Base-by-base conservation (phyloP, 2,888 invertebrate genomes). In the Ptycholaimellus sp. region DNA sequence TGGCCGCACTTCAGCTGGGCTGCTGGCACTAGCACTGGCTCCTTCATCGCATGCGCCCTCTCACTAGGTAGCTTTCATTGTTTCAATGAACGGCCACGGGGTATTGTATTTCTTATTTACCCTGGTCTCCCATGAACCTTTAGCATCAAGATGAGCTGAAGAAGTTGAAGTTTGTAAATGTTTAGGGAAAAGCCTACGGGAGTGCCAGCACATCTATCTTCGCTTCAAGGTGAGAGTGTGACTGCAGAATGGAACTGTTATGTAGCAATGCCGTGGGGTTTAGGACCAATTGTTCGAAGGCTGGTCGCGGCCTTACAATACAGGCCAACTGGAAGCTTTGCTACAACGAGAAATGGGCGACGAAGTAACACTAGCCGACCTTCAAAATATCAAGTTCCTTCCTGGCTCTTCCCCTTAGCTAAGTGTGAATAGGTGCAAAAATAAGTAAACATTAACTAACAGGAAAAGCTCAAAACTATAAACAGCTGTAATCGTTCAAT, bases 1-100 rank as follows among this genome's bases (percentile, higher is more conserved):
- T 65, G 72, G 16, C 69, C 76, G 9, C 74, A 76, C 55, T 90
- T 90, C 60, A 87, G 90, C 61, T 87, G 85, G 83, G 69, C 90
- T 13, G 78, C 82, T 1, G 90, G 76, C 0, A 76, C 72, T 1
- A 67, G 67, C 42, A 78, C 79, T 1, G 90, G 87, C 0, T 85
- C 82, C 0, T 82, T 87, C 38, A 58, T 87, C 23, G 80, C 82
- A 0, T 60, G 85, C 19, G 81, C 74, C 0, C 59, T 87, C 18
- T 74, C 79, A 0, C 67, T 72, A 33, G 66, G 66, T 25, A 9
- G 13, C 13, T n/a, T n/a, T n/a, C n/a, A n/a, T n/a, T n/a, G n/a
- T n/a, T n/a, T n/a, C n/a, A n/a, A n/a, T n/a, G n/a, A n/a, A n/a
- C n/a, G n/a, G n/a, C n/a, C n/a, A n/a, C n/a, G n/a, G n/a, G n/a